Evolutionary conservation across 2,797 vertebrate genomes (phyloP), one percentile per base, ranked within the genome.

Genomic region (Bovichtus diacanthus): DNA sequence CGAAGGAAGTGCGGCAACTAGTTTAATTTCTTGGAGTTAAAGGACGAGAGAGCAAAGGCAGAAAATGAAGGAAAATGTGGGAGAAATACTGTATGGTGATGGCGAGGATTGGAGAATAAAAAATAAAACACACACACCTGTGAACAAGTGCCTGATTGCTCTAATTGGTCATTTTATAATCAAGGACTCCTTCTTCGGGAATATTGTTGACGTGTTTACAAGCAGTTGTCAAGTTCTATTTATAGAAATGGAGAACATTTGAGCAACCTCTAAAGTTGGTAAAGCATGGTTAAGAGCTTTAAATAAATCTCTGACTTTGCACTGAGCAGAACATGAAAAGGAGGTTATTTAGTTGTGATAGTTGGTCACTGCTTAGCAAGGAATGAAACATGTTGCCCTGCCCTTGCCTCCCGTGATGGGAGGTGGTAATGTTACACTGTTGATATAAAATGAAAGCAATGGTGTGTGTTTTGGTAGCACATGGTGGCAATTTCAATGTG

Each of bases 121-220:
- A 76, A 73, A 13, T 18, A 62, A 75, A 68, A 72, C 49, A 81
- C 69, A 69, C 43, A 63, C 55, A 70, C 58, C 43, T 81, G 41
- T 9, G 15, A 60, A 11, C 7, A 18, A 58, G 27, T 0, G n/a
- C 6, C 43, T 87, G 84, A 85, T 87, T 87, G 60, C 55, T 70
- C 39, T 84, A 73, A 80, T 74, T 76, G 53, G 54, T 61, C 9
- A 58, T 78, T 87, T 74, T 66, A 55, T 55, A 78, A 72, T 80
- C 44, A 76, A 83, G 81, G 49, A 59, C 39, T 78, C 47, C 70
- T 71, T 82, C 65, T 83, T 89, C 53, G 82, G 50, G 29, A 69
- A 55, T 66, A 51, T 47, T 72, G 62, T 64, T 34, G 50, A 47
- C 64, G 62, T 69, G 51, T 70, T 83, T 59, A 59, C 53, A 77